Evolutionary conservation across 1,140 invertebrate genomes (phyloP).

Genomic region (Rhynchophorus ferrugineus): DNA sequence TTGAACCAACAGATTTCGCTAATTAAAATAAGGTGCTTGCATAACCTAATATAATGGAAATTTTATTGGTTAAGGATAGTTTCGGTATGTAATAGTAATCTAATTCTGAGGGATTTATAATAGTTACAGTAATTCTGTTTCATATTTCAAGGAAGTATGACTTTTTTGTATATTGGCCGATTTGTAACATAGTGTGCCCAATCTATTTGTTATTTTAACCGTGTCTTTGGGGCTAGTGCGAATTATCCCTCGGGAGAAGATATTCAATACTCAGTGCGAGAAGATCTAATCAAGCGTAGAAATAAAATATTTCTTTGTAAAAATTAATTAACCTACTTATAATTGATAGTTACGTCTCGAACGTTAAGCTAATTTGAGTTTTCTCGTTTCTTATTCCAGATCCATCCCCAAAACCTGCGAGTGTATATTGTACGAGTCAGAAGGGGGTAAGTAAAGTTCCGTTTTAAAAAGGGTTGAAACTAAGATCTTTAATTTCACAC

Average conservation of each 20-base stretch:
- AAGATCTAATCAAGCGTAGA: constrained; percentile 2
- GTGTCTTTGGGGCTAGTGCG: neutral
- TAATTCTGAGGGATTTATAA: neutral
- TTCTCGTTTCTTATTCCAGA: neutral
- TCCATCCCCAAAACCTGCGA: neutral
- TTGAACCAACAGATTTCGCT: no score
- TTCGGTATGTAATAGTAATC: neutral
- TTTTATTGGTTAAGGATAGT: neutral
- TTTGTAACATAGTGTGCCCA: neutral
- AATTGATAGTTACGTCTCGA: neutral
- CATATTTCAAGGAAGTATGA: neutral
- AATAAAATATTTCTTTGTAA: neutral
- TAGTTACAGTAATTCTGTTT: neutral
- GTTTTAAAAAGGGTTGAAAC: neutral
- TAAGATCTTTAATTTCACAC: constrained; percentile 31
- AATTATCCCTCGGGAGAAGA: constrained; percentile 1
- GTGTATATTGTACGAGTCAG: neutral
- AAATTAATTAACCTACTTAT: neutral
- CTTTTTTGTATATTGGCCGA: neutral
- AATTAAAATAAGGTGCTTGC: no score
- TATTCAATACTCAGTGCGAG: constrained; percentile 4
- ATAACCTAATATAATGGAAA: neutral
- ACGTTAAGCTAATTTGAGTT: no score
- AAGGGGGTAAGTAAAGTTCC: constrained; percentile 3
- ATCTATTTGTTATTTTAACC: constrained; percentile 1